Evolutionary conservation across 2,113 vertebrate species (phyloP).

Genomic region (Phrynosoma blainvillii): DNA sequence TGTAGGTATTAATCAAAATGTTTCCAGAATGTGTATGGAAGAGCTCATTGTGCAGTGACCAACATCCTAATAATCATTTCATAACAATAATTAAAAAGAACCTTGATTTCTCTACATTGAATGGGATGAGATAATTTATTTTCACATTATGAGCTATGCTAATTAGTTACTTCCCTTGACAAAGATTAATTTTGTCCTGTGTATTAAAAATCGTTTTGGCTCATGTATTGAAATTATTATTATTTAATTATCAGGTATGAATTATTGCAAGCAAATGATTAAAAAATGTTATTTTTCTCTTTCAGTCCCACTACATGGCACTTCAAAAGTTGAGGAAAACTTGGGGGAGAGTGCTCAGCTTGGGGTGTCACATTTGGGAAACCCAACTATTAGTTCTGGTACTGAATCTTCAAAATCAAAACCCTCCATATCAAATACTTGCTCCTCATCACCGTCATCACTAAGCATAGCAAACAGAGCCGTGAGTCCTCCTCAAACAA

Average conservation of each 20-base stretch:
- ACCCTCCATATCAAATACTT: slow-evolving; percentile 35
- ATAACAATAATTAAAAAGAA: not conserved
- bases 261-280: not conserved
- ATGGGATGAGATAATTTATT: not conserved
- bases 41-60: slow-evolving; percentile 5
- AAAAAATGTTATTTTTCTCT: slow-evolving; percentile 34
- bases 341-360: slow-evolving; percentile 37
- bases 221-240: not conserved
- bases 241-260: not conserved
- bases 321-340: slow-evolving; percentile 57
- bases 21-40: not conserved
- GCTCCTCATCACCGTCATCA: slow-evolving; percentile 10
- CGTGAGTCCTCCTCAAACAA: slow-evolving; percentile 43
- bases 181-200: too few relatives aligned
- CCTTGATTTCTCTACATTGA: not conserved
- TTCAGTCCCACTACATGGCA: slow-evolving; percentile 75
- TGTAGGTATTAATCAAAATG: not conserved
- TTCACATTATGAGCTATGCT: not conserved
- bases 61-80: not conserved
- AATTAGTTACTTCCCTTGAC: not conserved
- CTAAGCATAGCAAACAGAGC: slow-evolving; percentile 44
- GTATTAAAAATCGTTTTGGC: too few relatives aligned
- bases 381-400: slow-evolving; percentile 40
- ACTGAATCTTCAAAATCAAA: slow-evolving; percentile 39
- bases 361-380: slow-evolving; percentile 55